Conservation (phyloP, 2,797 vertebrate species). For the Pipistrellus pipistrellus region DNA sequence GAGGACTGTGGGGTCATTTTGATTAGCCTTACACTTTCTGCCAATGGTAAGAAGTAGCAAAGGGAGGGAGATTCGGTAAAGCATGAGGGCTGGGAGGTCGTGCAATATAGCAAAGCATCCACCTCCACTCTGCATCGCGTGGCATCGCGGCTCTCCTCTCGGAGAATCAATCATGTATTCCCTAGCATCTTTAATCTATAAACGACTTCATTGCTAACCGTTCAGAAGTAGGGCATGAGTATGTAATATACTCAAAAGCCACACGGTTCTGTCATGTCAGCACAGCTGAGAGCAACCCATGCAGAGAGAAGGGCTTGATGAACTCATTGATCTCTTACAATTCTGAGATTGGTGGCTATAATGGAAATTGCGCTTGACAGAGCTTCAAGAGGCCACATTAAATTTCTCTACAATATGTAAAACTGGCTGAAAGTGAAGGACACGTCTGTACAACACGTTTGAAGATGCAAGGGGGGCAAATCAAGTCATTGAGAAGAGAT, state of each 20-base stretch:
- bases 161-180: rapidly evolving
- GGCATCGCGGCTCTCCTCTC: neutral
- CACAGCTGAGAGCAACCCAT: neutral
- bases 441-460: neutral
- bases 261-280: neutral
- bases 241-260: neutral
- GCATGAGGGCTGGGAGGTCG: neutral
- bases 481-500: neutral
- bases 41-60: neutral
- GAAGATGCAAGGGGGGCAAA: neutral
- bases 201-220: neutral
- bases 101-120: neutral
- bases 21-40: neutral
- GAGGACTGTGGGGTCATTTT: neutral
- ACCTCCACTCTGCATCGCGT: rapidly evolving
- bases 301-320: neutral
- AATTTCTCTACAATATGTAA: conserved; percentile 20
- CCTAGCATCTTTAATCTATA: neutral
- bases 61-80: neutral
- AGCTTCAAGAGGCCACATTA: neutral
- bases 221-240: neutral
- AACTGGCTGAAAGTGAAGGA: neutral
- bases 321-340: neutral
- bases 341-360: neutral
- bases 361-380: neutral